phyloP scores from a whole-genome alignment of 2,797 vertebrate species.

The Amazona ochrocephala region DNA sequence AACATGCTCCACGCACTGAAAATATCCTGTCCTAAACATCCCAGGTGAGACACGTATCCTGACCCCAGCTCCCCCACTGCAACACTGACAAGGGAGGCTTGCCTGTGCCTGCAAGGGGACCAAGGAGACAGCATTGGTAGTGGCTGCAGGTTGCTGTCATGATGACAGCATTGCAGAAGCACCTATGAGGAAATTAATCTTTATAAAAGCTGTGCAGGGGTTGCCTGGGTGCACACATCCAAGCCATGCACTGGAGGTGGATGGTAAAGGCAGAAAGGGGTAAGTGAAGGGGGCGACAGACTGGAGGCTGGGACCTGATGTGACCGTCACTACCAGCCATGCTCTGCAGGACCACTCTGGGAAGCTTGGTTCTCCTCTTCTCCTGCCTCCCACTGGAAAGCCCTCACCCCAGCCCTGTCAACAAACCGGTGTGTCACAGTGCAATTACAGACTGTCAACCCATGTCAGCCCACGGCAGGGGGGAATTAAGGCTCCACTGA shows the following conservation, averaged over 20 bases:
- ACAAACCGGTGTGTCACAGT: not conserved
- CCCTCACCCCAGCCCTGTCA: not conserved
- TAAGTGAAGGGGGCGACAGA: not conserved
- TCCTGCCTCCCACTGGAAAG: not conserved
- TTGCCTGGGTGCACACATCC: not conserved
- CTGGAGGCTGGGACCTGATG: not conserved
- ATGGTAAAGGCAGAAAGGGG: not conserved
- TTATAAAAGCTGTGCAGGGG: not conserved
- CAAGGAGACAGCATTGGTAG: not conserved
- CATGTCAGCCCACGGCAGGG: not conserved
- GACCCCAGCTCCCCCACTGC: not conserved
- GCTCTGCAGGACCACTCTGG: rapidly evolving
- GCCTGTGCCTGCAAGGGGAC: not conserved
- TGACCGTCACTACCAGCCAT: rapidly evolving
- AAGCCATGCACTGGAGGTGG: rapidly evolving
- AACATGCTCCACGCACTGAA: not conserved
- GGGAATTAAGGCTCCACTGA: not conserved
- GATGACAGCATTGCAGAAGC: not conserved
- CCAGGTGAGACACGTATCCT: not conserved
- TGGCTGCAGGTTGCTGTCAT: not conserved
- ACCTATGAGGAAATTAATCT: not conserved
- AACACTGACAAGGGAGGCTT: not conserved
- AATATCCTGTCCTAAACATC: not conserved
- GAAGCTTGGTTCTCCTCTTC: not conserved
- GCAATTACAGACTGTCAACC: constrained; percentile 10